These are phyloP conservation scores for Mormyrus lacerda DNA, from an alignment of 2,113 vertebrate species.

Conservation along the genomic window DNA sequence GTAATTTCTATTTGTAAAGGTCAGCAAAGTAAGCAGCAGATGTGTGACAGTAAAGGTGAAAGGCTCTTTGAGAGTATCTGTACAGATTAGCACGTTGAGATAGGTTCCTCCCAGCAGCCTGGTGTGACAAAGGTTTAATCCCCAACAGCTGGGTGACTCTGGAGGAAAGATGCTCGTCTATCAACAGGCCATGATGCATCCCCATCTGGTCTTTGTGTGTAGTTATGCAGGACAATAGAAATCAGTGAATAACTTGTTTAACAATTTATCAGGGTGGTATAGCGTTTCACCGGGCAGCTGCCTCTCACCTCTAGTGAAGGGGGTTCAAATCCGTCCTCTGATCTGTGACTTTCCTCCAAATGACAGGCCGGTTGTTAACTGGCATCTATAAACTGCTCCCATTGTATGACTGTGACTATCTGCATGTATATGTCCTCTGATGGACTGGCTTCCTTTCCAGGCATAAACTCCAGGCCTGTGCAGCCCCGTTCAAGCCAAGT, in stretches of 20 bases:
- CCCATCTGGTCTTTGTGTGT: slow-evolving; percentile 30
- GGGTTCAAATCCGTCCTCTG: neutral
- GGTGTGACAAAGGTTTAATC: slow-evolving; percentile 56
- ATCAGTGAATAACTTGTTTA: neutral
- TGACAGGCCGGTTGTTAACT: neutral
- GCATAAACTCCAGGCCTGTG: neutral
- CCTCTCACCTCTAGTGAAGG: neutral
- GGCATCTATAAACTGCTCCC: neutral
- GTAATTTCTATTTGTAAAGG: slow-evolving; percentile 51
- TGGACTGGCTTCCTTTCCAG: neutral
- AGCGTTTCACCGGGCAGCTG: neutral
- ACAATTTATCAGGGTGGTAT: neutral
- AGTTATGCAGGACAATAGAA: neutral
- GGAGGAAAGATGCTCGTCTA: slow-evolving; percentile 38
- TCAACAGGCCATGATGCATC: neutral
- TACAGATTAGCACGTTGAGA: slow-evolving; percentile 47
- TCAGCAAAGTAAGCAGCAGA: slow-evolving; percentile 41
- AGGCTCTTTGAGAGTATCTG: slow-evolving; percentile 45
- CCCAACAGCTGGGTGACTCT: slow-evolving; percentile 60
- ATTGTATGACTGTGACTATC: neutral
- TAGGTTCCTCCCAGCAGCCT: slow-evolving; percentile 44
- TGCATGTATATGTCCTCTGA: neutral
- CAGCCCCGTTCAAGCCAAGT: neutral
- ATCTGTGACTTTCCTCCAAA: neutral
- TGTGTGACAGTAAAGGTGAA: slow-evolving; percentile 38